A percentile compares a stretch with the other conserved stretches of the same genome.
Conservation (phyloP, 2,797 vertebrate species). For the Cossypha caffra region DNA sequence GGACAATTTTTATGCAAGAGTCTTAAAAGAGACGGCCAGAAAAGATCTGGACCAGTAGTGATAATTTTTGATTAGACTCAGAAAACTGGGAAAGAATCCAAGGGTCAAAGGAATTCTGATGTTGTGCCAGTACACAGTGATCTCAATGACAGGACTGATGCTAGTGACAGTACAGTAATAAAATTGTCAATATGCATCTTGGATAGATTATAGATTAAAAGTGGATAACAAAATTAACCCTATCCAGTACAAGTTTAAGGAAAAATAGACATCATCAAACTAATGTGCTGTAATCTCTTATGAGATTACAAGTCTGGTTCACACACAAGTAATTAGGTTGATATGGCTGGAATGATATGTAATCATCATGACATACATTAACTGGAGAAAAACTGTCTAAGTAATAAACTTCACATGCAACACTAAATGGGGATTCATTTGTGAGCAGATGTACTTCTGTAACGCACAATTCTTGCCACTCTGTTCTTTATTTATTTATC, state of each 20-base stretch:
- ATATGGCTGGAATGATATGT: not conserved
- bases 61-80: constrained; percentile 16
- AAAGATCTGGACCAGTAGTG: not conserved
- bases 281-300: constrained; percentile 41
- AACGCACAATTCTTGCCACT: not conserved
- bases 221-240: constrained; percentile 35
- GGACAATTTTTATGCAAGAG: not conserved
- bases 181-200: not conserved
- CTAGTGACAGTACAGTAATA: not conserved
- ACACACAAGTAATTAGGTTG: constrained; percentile 31
- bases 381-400: not conserved
- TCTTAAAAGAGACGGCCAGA: not conserved
- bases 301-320: constrained; percentile 23
- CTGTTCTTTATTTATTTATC: constrained; percentile 33
- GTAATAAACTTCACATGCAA: constrained; percentile 2
- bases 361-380: constrained; percentile 36
- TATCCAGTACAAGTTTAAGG: constrained; percentile 23
- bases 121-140: not conserved
- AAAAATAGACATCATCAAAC: constrained; percentile 39
- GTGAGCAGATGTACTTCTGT: constrained; percentile 17
- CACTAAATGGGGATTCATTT: constrained; percentile 1
- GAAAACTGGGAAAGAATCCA: constrained; percentile 22
- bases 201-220: constrained; percentile 17
- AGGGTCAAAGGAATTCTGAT: constrained; percentile 3
- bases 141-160: not conserved